Base-by-base conservation (phyloP, 2,797 vertebrate genomes). In the Pelodytes ibericus region DNA sequence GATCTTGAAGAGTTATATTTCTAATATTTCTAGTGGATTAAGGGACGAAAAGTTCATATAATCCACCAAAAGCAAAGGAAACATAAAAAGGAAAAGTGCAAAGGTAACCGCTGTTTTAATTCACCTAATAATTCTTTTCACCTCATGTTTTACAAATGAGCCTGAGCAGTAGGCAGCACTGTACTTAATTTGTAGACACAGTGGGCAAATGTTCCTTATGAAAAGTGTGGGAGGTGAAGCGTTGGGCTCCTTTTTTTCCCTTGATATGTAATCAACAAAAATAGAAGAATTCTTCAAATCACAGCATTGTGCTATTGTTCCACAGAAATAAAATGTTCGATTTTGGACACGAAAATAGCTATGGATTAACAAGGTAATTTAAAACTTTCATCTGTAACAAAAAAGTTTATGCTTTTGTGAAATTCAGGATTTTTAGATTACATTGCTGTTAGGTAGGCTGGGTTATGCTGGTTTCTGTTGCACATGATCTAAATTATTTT, bases 51-150 rank as follows among this genome's bases (percentile, higher is more conserved):
- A 70, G 22, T 64, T 8, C 44, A 20, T 6, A 11, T 63, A 70
- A 56, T 57, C 24, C 2, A 27, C 11, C 2, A 57, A 16, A 4
- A 22, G 8, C 33, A 20, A 9, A 22, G 11, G 39, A 24, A n/a
- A n/a, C 51, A 33, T 63, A 62, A 33, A 63, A 58, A 64, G 57
- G 57, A n/a, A 72, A 24, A 47, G 31, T 39, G 57, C 16, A 24
- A 74, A 2, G 26, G 49, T 18, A 75, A 72, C n/a, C 49, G 20
- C 75, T 29, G 24, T 15, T 49, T 6, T 59, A 13, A 53, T 71
- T 80, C 69, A 24, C 49, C 66, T 59, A 81, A 60, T 36, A 24
- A 69, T 63, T 58, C 72, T 59, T 68, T 75, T 10, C 71, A 66
- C 49, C 33, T 64, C 18, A 39, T 62, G 20, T 66, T 74, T 72